Conservation (phyloP, 2,797 vertebrate genomes). For the Poecile montanus region DNA sequence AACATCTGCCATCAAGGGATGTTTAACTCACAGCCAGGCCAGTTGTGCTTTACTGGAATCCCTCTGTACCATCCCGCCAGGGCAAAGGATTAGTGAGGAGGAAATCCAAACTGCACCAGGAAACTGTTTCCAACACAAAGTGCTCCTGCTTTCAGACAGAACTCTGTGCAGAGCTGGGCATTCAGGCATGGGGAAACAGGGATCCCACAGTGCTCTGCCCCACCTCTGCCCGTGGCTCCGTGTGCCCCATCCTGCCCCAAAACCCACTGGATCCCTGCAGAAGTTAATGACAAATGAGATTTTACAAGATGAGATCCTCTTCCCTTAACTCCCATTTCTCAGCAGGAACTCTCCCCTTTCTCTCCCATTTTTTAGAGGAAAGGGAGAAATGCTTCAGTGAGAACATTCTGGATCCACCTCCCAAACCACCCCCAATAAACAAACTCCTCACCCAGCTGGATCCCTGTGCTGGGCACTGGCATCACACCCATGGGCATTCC, state of each 20-base stretch:
- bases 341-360: neutral
- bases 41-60: neutral
- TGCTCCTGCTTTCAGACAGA: neutral
- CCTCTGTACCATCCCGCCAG: neutral
- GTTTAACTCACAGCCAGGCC: neutral
- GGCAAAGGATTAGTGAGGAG: constrained; percentile 1
- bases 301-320: neutral
- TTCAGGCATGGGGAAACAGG: neutral
- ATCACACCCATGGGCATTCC: neutral
- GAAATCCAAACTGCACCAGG: constrained; percentile 39
- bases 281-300: fast-evolving
- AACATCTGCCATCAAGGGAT: neutral
- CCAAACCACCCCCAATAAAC: neutral
- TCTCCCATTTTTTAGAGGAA: neutral
- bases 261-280: neutral
- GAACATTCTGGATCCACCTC: neutral
- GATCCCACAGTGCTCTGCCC: neutral
- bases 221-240: fast-evolving
- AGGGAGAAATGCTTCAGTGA: neutral
- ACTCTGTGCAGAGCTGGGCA: neutral
- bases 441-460: neutral
- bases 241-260: neutral
- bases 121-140: constrained; percentile 16
- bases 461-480: neutral
- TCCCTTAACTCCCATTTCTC: neutral